These are phyloP conservation scores for Ladona fulva DNA, from an alignment of 1,140 invertebrate species.

Conservation along the genomic window DNA sequence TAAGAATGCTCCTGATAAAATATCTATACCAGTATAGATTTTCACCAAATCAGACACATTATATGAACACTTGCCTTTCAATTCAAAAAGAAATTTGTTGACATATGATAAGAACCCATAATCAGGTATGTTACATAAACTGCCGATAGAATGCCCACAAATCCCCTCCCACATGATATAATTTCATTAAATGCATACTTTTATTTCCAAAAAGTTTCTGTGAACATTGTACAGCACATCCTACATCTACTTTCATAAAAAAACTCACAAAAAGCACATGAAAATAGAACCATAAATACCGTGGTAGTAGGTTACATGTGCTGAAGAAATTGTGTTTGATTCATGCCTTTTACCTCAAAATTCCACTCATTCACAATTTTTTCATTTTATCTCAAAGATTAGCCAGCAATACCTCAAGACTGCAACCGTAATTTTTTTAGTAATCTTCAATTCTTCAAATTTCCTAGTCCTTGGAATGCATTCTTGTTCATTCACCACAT, in stretches of 20 bases:
- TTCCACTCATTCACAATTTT: constrained; percentile 2
- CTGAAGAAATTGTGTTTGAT: constrained; percentile 10
- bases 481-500: background rate
- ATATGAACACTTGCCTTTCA: too few species aligned
- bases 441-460: background rate
- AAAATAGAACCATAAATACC: constrained; percentile 10
- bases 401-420: background rate
- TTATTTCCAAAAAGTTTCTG: background rate
- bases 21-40: too few species aligned
- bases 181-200: constrained; percentile 10
- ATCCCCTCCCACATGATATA: too few species aligned
- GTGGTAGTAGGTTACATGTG: constrained; percentile 8
- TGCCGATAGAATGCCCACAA: too few species aligned
- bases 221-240: constrained; percentile 4
- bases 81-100: too few species aligned
- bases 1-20: too few species aligned
- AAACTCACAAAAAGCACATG: constrained; percentile 9
- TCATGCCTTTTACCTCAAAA: background rate
- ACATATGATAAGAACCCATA: too few species aligned
- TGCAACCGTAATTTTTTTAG: background rate
- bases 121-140: too few species aligned
- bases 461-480: background rate
- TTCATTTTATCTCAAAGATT: background rate
- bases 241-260: constrained; percentile 10
- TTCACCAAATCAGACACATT: too few species aligned